These are phyloP conservation scores for Hemicentrotus pulcherrimus DNA, from an alignment of 35 echinoderm and acorn worm species.

Conservation along the genomic window DNA sequence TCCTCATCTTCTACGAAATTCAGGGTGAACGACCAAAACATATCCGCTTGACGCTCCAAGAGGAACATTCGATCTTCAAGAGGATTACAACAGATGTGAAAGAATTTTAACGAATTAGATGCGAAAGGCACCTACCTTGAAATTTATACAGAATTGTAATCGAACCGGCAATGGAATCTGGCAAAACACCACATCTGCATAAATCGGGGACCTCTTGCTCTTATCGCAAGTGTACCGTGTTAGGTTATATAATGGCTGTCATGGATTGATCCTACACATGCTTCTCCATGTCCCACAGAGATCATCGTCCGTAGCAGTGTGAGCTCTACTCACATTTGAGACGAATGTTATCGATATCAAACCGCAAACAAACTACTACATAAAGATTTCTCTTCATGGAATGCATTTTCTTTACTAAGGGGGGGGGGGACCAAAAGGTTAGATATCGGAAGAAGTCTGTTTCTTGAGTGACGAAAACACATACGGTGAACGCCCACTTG, in stretches of 20 bases:
- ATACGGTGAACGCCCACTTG: not conserved
- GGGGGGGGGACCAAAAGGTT: not conserved
- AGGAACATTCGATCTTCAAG: conserved; percentile 10
- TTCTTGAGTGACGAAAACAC: not conserved
- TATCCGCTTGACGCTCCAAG: not conserved
- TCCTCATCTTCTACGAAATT: not conserved
- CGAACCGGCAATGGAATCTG: not conserved
- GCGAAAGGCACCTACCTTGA: not conserved
- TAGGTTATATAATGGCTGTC: not conserved
- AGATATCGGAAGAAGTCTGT: not conserved
- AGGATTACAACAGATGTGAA: not conserved
- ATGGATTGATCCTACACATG: not conserved
- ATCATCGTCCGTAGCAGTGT: not conserved
- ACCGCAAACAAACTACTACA: not conserved
- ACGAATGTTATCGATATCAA: not conserved
- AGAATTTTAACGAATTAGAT: not conserved
- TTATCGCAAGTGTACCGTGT: not conserved
- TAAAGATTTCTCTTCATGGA: not conserved
- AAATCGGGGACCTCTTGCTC: not conserved
- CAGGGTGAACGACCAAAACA: not conserved
- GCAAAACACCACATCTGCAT: not conserved
- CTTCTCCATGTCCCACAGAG: not conserved
- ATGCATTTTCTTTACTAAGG: not conserved
- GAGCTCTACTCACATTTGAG: not conserved
- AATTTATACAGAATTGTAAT: not conserved